Conservation (phyloP, 2,888 invertebrate genomes). For the Erynnis tages region DNA sequence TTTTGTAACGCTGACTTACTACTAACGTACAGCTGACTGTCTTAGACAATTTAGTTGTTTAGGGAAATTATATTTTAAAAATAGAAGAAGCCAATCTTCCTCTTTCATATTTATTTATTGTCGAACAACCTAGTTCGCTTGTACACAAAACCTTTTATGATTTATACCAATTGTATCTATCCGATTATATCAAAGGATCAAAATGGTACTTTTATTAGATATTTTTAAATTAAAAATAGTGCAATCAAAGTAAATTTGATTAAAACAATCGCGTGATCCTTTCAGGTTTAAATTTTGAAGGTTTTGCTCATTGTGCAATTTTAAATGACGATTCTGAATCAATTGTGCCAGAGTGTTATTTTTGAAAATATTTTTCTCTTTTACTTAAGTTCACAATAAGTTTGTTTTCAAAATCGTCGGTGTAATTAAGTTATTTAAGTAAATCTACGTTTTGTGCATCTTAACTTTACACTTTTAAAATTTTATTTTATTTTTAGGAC, state of each 20-base stretch:
- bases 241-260: neutral
- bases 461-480: slow-evolving; percentile 31
- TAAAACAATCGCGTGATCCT: neutral
- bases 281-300: slow-evolving; percentile 1
- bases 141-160: neutral
- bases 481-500: slow-evolving; percentile 43
- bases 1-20: too few relatives aligned
- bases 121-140: slow-evolving; percentile 1
- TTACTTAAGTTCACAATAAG: neutral
- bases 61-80: too few relatives aligned
- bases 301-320: neutral
- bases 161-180: neutral
- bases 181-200: too few relatives aligned
- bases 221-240: neutral
- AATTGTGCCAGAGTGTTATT: too few relatives aligned
- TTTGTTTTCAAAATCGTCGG: slow-evolving; percentile 17
- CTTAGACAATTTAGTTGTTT: too few relatives aligned
- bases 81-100: too few relatives aligned
- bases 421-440: neutral
- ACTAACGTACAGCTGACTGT: too few relatives aligned
- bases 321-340: slow-evolving; percentile 15
- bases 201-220: neutral
- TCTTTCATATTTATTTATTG: too few relatives aligned
- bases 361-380: neutral
- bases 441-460: neutral